Evolutionary conservation across 1,140 invertebrate species (phyloP).

Genomic region (Cotesia chilonis): DNA sequence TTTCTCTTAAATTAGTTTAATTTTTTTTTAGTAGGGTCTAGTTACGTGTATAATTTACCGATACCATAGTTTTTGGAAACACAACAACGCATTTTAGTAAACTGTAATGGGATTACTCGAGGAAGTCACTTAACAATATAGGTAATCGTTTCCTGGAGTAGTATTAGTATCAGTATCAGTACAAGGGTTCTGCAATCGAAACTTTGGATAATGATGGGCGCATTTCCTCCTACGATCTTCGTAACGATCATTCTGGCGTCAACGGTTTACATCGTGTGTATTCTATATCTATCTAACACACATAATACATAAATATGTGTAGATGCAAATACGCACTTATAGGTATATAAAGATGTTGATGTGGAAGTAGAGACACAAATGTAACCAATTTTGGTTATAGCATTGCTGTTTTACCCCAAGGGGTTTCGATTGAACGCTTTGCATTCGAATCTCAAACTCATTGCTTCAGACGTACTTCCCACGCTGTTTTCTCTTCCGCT

Average conservation of each 20-base stretch:
- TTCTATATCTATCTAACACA: neutral
- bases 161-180: neutral
- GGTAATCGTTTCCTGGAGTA: slow-evolving; percentile 26
- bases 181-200: slow-evolving; percentile 50
- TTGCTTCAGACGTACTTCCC: neutral
- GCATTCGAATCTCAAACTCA: slow-evolving; percentile 10
- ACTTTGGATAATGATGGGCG: slow-evolving; percentile 51
- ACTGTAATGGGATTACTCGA: slow-evolving; percentile 9
- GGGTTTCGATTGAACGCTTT: slow-evolving; percentile 16
- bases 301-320: neutral
- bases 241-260: slow-evolving; percentile 3
- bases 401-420: slow-evolving; percentile 4
- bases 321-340: neutral
- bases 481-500: neutral
- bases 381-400: slow-evolving; percentile 15
- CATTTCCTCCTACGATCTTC: slow-evolving; percentile 26
- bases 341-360: neutral
- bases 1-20: too few relatives aligned
- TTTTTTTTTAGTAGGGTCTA: too few relatives aligned
- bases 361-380: neutral
- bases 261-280: neutral
- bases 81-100: neutral
- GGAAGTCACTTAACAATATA: slow-evolving; percentile 30
- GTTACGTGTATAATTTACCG: too few relatives aligned
- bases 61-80: too few relatives aligned